phyloP scores from a whole-genome alignment of 2,797 vertebrate genomes.

The Choloepus didactylus region DNA sequence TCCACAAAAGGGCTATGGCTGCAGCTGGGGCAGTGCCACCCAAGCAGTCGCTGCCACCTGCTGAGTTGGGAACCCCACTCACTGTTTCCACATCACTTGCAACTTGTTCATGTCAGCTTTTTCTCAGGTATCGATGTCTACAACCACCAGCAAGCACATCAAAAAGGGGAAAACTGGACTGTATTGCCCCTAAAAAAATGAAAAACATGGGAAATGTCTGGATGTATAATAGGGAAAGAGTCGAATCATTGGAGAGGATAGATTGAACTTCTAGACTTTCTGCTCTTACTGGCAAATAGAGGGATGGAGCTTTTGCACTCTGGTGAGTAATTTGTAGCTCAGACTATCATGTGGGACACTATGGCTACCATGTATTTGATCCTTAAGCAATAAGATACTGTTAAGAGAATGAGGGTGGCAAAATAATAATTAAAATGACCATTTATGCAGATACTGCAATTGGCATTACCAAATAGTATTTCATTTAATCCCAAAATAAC shows the following conservation, averaged over 20 bases:
- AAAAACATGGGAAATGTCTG: neutral
- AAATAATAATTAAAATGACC: neutral
- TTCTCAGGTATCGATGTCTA: neutral
- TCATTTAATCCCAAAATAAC: neutral
- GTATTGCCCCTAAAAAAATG: neutral
- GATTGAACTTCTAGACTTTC: neutral
- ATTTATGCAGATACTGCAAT: neutral
- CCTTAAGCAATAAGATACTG: neutral
- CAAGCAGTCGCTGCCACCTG: neutral
- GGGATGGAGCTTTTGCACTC: neutral
- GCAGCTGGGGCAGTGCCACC: no score
- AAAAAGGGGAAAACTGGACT: neutral
- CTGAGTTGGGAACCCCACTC: no score
- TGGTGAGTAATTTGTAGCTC: neutral
- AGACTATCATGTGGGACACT: neutral
- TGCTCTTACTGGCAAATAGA: neutral
- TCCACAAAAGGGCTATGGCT: neutral
- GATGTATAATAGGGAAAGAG: neutral
- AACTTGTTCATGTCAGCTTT: neutral
- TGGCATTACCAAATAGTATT: slow-evolving; percentile 8
- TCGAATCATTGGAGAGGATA: neutral
- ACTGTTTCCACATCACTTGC: neutral
- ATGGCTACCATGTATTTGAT: neutral
- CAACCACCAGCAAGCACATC: neutral
- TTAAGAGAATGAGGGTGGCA: neutral